Base-by-base conservation (phyloP, 2,888 invertebrate genomes). In the Corythucha ciliata region DNA sequence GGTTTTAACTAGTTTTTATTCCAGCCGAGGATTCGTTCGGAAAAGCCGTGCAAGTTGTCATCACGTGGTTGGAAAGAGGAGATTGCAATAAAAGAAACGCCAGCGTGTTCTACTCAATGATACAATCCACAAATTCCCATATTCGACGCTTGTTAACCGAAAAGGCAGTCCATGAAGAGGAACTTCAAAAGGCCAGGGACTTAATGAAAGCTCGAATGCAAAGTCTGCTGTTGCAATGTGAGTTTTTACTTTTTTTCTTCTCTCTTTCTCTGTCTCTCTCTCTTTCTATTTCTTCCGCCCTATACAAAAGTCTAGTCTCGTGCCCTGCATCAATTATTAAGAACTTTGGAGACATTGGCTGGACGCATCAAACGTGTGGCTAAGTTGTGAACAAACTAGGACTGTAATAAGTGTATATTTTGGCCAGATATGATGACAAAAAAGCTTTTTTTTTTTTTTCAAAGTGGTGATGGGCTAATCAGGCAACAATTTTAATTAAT, bases 61-160 rank as follows among this genome's bases (percentile, higher is more conserved):
- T 89, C 29, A 81, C 86, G 0, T 96, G 94, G 94, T 68, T 96
- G 60, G 93, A 94, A 64, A 78, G 92, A 10, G 94, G 94, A 0
- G 93, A 94, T 67, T 93, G 93, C 66, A 86, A 78, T 40, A 92
- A 93, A 68, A 79, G 87, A 55, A 93, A 90, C 68, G 80, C 89
- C 2, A 91, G 86, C 65, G 81, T 81, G 34, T 94, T 94, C 70
- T 94, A 94, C 69, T 86, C 91, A 6, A 90, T 94, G 90, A 87
- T 94, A 56, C 93, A 94, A 71, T 87, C 88, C 22, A 89, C 90
- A 1, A 92, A 94, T 70, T 84, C 91, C 0, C 93, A 94, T 65
- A 85, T 93, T 6, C 77, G 93, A 10, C 76, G 92, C 45, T 71
- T 94, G 34, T 77, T 87, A 45, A 79, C 74, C 59, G 93, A 94